Evolutionary conservation across 2,797 vertebrate genomes (phyloP), one percentile per base, ranked within the genome.

Genomic region (Rhinogobio ventralis): DNA sequence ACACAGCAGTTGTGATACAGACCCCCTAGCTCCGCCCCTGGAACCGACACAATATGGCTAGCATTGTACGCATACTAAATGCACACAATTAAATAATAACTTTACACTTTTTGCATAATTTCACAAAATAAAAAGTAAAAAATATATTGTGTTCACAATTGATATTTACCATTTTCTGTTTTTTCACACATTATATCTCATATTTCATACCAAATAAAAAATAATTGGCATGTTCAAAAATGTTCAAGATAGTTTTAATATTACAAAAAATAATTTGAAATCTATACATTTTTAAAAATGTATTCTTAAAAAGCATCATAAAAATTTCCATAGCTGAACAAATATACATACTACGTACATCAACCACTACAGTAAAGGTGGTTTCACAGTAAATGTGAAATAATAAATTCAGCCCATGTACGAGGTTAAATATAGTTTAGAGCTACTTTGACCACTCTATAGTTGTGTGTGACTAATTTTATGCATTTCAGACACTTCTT

Each of bases 1-100:
- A n/a, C n/a, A n/a, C n/a, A n/a, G n/a, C n/a, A n/a, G n/a, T n/a
- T n/a, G n/a, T n/a, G n/a, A n/a, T n/a, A n/a, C n/a, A n/a, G n/a
- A n/a, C n/a, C n/a, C n/a, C n/a, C n/a, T n/a, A n/a, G n/a, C n/a
- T n/a, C n/a, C n/a, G n/a, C n/a, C n/a, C n/a, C n/a, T n/a, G n/a
- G 73, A 73, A 78, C 30, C 46, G 11, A 82, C n/a, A 69, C 30
- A 81, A 81, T 85, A 64, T 81, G 10, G 10, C 15, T 79, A 62
- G 28, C 30, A 67, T 20, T 36, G 36, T 9, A 42, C 39, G 0
- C 39, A 42, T 42, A 9, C 23, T 25, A 57, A 60, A 60, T 25
- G 8, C 20, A 55, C 19, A 53, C 53, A 8, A 57, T 53, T 53
- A 53, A 53, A 51, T 57, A 55, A 23, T 23, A 55, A n/a, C 3